Evolutionary conservation across 2,797 vertebrate species (phyloP).

Genomic region (Numenius phaeopus): DNA sequence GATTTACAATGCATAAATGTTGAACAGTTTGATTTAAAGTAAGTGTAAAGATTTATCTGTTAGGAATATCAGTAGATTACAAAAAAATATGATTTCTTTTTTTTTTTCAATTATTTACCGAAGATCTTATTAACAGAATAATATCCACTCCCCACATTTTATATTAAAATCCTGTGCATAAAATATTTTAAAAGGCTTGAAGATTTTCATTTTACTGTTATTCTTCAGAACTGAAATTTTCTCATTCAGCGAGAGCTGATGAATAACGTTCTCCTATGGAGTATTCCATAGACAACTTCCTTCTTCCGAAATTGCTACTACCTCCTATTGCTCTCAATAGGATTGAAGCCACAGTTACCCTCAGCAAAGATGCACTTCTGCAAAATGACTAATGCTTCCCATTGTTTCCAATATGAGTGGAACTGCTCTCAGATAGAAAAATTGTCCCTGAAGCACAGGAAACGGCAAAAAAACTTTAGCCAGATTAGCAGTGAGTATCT

Average conservation of each 20-base stretch:
- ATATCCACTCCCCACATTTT: background rate
- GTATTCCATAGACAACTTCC: conserved; percentile 16
- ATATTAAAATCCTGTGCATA: background rate
- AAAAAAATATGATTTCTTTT: background rate
- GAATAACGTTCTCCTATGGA: conserved; percentile 36
- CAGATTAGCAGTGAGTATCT: background rate
- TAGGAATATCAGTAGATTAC: background rate
- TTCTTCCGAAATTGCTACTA: conserved; percentile 41
- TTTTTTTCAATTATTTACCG: background rate
- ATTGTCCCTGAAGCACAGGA: conserved; percentile 9
- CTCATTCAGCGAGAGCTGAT: conserved; percentile 26
- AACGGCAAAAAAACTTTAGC: background rate
- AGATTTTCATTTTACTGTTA: background rate
- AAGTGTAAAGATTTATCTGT: background rate
- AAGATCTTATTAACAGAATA: background rate
- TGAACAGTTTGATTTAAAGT: background rate
- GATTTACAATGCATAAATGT: background rate
- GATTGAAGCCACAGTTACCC: conserved; percentile 33
- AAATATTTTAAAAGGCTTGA: background rate
- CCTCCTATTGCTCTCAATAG: conserved; percentile 48
- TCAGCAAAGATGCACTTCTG: conserved; percentile 33
- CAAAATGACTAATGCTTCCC: conserved; percentile 53
- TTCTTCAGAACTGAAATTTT: conserved; percentile 9
- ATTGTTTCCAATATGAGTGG: conserved; percentile 37
- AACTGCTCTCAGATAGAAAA: background rate